Base-by-base conservation (phyloP, 1,140 invertebrate genomes). In the Ericerus pela region DNA sequence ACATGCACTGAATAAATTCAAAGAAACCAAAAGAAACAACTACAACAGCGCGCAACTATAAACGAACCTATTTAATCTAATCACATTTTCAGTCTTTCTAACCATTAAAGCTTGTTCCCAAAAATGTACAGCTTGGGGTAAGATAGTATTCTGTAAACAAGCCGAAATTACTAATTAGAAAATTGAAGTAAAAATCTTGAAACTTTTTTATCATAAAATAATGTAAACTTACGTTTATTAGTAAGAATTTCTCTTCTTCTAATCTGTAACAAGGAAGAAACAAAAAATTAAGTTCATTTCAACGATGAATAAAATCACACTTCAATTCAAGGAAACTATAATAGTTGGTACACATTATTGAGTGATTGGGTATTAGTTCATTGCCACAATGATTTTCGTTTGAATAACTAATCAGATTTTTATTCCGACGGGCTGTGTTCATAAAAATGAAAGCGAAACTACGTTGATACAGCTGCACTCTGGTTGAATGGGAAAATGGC, bases 21-120 rank as follows among this genome's bases (percentile, higher is more conserved):
- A n/a, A n/a, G n/a, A n/a, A n/a, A n/a, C n/a, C n/a, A n/a, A n/a
- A n/a, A n/a, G n/a, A n/a, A n/a, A n/a, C n/a, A n/a, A n/a, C n/a
- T n/a, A n/a, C n/a, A n/a, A n/a, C n/a, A n/a, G n/a, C n/a, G n/a
- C n/a, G n/a, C n/a, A 20, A 51, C 31, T n/a, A 29, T 10, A 51
- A 29, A 67, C 72, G 76, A 71, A 92, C 90, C 89, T 81, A 69
- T 88, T 91, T 30, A 96, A 72, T 63, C 82, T 77, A 61, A 96
- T 94, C 1, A 86, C 80, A 61, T 77, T 81, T 62, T 80, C 79
- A 37, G 87, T 85, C 71, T 84, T 79, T 28, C 88, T 77, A 6
- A 96, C 90, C 76, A 82, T 85, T 28, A 96, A 72, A 0, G 91
- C 88, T 67, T 81, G 76, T 67, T 94, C 84, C 93, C 92, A 96